Percentiles rank a stretch among this genome's conserved stretches.
These are phyloP conservation scores for Morelia viridis DNA, from an alignment of 2,797 vertebrate genomes.

Conservation along the genomic window DNA sequence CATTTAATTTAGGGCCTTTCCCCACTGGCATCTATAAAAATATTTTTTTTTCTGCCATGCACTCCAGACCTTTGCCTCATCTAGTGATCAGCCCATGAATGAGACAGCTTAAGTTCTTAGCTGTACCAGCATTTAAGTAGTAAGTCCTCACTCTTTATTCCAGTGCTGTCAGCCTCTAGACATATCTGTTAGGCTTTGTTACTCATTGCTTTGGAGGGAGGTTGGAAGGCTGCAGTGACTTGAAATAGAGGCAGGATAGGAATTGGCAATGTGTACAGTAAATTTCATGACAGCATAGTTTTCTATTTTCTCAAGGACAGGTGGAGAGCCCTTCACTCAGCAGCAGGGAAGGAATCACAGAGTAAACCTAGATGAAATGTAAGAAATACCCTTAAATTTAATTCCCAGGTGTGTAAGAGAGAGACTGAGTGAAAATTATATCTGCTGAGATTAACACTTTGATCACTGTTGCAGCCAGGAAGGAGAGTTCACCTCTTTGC, in stretches of 20 bases:
- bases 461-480: not conserved
- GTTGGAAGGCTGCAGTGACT: not conserved
- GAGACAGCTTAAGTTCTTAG: not conserved
- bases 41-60: not conserved
- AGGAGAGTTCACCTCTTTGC: not conserved
- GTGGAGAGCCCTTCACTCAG: not conserved
- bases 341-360: not conserved
- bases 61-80: not conserved
- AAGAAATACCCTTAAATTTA: not conserved
- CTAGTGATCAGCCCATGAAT: not conserved
- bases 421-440: not conserved
- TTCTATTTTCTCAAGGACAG: not conserved
- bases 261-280: not conserved
- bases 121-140: not conserved
- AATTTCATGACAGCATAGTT: not conserved
- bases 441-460: not conserved
- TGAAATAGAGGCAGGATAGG: not conserved
- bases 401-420: not conserved
- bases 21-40: not conserved
- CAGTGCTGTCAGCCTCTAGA: not conserved
- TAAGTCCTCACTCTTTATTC: not conserved
- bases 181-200: not conserved
- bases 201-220: not conserved
- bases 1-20: not conserved
- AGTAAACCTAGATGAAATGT: not conserved